These are phyloP conservation scores for Pavo muticus DNA, from an alignment of 2,113 vertebrate genomes.

Conservation along the genomic window DNA sequence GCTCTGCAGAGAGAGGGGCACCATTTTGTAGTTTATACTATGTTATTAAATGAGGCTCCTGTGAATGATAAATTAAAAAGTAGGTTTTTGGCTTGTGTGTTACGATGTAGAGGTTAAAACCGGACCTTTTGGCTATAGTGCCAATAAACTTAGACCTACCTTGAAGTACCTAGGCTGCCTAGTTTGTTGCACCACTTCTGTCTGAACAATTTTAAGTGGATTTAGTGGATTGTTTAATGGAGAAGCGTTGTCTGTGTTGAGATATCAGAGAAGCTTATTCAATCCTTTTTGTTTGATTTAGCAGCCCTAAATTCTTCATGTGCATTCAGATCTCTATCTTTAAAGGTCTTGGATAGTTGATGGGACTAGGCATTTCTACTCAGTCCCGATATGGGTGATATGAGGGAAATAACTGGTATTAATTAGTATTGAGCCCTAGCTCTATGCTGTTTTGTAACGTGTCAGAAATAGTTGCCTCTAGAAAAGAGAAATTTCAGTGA, in stretches of 20 bases:
- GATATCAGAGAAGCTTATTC: not conserved
- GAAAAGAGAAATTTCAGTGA: not conserved
- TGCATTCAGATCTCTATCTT: not conserved
- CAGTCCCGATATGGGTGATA: not conserved
- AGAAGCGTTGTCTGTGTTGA: not conserved
- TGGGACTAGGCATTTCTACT: not conserved
- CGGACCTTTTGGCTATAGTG: not conserved
- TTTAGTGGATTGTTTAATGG: not conserved
- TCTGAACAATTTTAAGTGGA: not conserved
- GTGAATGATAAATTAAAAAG: not conserved
- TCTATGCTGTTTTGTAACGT: not conserved
- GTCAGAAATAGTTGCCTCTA: not conserved
- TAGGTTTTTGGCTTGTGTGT: not conserved
- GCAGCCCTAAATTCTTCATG: not conserved
- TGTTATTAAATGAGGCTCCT: not conserved
- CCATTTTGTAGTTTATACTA: not conserved
- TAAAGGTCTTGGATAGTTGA: not conserved
- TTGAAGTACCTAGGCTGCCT: not conserved
- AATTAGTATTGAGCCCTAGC: not conserved
- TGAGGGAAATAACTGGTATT: not conserved
- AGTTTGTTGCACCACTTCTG: not conserved
- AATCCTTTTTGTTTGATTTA: not conserved
- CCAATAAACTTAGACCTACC: not conserved
- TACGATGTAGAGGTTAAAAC: not conserved
- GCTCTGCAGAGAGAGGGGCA: not conserved